Evolutionary conservation across 2,888 invertebrate genomes (phyloP).

Genomic region (Shargacucullia verbasci): DNA sequence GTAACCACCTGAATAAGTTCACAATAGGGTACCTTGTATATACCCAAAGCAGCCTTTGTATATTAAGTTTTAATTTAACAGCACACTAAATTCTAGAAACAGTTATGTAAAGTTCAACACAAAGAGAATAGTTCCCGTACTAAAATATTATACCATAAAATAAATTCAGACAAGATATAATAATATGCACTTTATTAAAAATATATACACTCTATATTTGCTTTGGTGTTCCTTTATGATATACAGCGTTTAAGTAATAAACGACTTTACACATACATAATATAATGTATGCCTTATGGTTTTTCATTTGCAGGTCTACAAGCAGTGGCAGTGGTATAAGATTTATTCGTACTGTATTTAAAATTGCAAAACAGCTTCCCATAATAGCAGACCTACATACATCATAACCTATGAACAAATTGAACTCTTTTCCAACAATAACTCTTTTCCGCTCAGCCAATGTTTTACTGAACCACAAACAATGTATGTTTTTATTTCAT

Average conservation of each 20-base stretch:
- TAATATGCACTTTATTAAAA: not conserved
- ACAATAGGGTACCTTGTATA: too few relatives aligned
- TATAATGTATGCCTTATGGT: constrained; percentile 23
- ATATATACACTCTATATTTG: not conserved
- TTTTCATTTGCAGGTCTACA: constrained; percentile 43
- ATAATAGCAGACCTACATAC: constrained; percentile 25
- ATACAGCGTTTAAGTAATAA: constrained; percentile 11
- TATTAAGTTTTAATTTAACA: too few relatives aligned
- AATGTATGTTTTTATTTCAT: constrained; percentile 29
- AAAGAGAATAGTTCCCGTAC: constrained; percentile 17
- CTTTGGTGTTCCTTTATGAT: constrained; percentile 1
- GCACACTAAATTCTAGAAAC: too few relatives aligned
- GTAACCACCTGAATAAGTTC: too few relatives aligned
- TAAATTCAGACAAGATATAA: constrained; percentile 12
- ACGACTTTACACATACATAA: constrained; percentile 12
- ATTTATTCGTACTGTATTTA: constrained; percentile 46
- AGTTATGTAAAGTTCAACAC: not conserved
- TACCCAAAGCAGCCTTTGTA: too few relatives aligned
- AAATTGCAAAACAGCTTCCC: constrained; percentile 39
- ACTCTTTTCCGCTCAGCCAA: constrained; percentile 14
- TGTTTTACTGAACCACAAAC: constrained; percentile 25
- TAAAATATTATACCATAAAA: constrained; percentile 18
- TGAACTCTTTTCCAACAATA: constrained; percentile 31
- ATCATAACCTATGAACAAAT: constrained; percentile 26
- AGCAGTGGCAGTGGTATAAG: constrained; percentile 22